Conservation (phyloP, 2,888 invertebrate genomes). For the Barypeithes pellucidus region DNA sequence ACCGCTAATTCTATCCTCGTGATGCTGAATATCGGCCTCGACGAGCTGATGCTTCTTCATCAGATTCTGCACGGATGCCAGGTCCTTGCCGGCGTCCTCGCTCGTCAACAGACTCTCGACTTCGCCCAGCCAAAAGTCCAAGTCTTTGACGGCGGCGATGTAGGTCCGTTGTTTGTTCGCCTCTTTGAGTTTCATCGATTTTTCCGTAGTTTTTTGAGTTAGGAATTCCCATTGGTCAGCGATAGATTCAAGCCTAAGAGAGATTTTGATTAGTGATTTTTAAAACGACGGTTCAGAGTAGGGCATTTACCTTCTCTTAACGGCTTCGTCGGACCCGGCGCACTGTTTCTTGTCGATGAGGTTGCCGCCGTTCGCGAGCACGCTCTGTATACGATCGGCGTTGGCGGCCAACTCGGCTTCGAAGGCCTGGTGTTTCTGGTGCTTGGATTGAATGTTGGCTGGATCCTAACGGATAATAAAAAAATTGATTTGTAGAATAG, state of each 20-base stretch:
- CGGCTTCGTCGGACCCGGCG: conserved; percentile 98
- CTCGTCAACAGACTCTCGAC: conserved; percentile 96
- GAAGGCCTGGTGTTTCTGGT: conserved; percentile 99
- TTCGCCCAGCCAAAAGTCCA: conserved; percentile 99
- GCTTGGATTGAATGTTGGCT: conserved; percentile 98
- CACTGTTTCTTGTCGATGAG: conserved; percentile 96
- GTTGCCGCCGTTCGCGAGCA: conserved; percentile 95
- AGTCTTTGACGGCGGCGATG: conserved; percentile 99
- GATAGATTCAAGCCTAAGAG: conserved; percentile 82
- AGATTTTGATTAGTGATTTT: conserved; percentile 32
- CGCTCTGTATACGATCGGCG: conserved; percentile 96
- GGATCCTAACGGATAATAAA: conserved; percentile 75
- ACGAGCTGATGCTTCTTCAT: conserved; percentile 99
- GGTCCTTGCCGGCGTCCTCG: conserved; percentile 98
- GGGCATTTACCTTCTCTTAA: conserved; percentile 79
- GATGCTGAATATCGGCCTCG: conserved; percentile 97
- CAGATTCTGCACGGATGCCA: conserved; percentile 98
- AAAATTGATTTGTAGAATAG: no score
- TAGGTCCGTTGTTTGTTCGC: conserved; percentile 99
- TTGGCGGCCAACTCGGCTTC: conserved; percentile 99
- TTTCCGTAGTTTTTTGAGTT: conserved; percentile 98
- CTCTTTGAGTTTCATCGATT: conserved; percentile 97
- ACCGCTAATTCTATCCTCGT: conserved; percentile 94
- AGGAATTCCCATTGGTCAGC: conserved; percentile 99
- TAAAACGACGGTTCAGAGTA: no score